Evolutionary conservation across 1,140 invertebrate species (phyloP).

Genomic region (Chironomus tepperi): DNA sequence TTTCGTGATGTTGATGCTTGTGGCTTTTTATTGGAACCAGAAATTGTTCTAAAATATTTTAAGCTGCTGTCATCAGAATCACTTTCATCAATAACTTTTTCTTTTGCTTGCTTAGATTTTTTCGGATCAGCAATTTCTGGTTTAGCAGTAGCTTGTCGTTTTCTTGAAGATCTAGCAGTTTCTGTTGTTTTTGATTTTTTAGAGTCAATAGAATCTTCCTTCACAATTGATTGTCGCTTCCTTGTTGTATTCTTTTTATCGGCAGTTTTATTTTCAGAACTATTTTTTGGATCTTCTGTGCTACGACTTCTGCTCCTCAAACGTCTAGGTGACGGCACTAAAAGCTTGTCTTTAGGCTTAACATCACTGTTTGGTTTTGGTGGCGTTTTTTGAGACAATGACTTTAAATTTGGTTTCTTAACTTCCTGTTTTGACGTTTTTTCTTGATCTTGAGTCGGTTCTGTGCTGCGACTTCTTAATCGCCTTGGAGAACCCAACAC

Average conservation of each 20-base stretch:
- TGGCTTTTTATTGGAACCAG: slow-evolving; percentile 37
- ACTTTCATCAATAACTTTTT: slow-evolving; percentile 35
- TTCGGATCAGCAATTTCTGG: slow-evolving; percentile 29
- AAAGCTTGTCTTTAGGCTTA: not conserved
- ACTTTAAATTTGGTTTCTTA: slow-evolving; percentile 27
- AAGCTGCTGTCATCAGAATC: slow-evolving; percentile 33
- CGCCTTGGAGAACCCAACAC: not conserved
- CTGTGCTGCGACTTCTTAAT: not conserved
- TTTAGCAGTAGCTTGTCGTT: slow-evolving; percentile 25
- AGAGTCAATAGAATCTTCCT: slow-evolving; percentile 11
- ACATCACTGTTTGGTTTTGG: not conserved
- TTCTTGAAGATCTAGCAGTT: not conserved
- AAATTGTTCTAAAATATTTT: slow-evolving; percentile 37
- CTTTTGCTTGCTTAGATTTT: slow-evolving; percentile 27
- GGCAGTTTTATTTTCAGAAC: not conserved
- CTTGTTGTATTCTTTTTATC: not conserved
- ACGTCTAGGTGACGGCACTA: not conserved
- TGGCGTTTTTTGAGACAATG: not conserved
- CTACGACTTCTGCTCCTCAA: not conserved
- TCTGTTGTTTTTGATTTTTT: not conserved
- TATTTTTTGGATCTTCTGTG: not conserved
- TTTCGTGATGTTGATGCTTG: slow-evolving; percentile 25
- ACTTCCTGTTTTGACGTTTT: slow-evolving; percentile 32
- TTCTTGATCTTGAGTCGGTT: slow-evolving; percentile 27
- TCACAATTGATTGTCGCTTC: slow-evolving; percentile 4